Evolutionary conservation across 2,797 vertebrate genomes (phyloP).

Genomic region (Gobio occitaniae): DNA sequence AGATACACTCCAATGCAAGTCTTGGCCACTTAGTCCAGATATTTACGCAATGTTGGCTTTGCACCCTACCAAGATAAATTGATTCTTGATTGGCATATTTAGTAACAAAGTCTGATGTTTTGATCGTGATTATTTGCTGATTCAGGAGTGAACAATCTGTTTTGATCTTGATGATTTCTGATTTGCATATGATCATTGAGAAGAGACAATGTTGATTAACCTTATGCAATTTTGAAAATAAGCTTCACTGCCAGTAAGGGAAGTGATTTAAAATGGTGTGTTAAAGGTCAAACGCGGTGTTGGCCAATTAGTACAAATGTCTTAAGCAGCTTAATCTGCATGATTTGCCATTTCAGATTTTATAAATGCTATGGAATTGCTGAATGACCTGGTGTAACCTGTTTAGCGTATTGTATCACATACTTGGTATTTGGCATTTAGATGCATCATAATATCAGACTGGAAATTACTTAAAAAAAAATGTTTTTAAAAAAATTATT

Average conservation of each 20-base stretch:
- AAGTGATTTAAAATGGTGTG: conserved; percentile 17
- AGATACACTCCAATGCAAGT: conserved; percentile 8
- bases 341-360: conserved; percentile 36
- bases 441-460: background rate
- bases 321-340: conserved; percentile 8
- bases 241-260: background rate
- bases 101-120: background rate
- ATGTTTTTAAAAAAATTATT: background rate
- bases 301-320: conserved; percentile 29
- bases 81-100: conserved; percentile 15
- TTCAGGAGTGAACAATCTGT: background rate
- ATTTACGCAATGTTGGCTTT: background rate
- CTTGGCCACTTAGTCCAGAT: conserved; percentile 4
- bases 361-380: conserved; percentile 24
- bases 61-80: background rate
- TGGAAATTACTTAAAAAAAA: conserved; percentile 22
- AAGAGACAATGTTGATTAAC: conserved; percentile 23
- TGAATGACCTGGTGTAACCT: conserved; percentile 22
- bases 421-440: conserved; percentile 10
- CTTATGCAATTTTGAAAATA: background rate
- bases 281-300: conserved; percentile 24
- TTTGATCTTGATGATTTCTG: conserved; percentile 1
- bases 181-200: conserved; percentile 19
- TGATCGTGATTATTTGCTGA: conserved; percentile 1
- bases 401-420: background rate